These are phyloP conservation scores for Sphaeramia orbicularis DNA, from an alignment of 2,797 vertebrate species.

Conservation along the genomic window DNA sequence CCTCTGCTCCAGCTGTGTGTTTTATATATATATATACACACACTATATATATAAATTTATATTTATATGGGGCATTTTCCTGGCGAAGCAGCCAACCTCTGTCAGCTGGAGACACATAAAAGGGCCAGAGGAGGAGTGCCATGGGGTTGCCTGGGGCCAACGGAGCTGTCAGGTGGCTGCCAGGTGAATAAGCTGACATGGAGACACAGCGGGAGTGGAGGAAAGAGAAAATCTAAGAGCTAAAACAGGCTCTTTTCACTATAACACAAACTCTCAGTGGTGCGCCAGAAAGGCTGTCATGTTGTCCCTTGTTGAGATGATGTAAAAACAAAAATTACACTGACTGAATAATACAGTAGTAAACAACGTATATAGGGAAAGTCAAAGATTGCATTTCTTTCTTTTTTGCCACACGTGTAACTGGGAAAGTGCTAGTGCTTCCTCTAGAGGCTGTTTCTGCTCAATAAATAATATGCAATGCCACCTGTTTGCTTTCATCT, in stretches of 20 bases:
- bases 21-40: slow-evolving; percentile 49
- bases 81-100: slow-evolving; percentile 41
- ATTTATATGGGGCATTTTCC: slow-evolving; percentile 53
- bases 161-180: slow-evolving; percentile 61
- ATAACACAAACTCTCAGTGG: neutral
- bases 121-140: slow-evolving; percentile 45
- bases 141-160: slow-evolving; percentile 36
- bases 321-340: neutral
- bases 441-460: no score
- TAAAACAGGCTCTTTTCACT: slow-evolving; percentile 1
- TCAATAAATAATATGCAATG: no score
- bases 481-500: no score
- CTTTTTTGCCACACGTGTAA: no score
- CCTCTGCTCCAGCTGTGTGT: slow-evolving; percentile 38
- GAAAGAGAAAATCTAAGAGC: slow-evolving; percentile 8
- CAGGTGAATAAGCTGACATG: slow-evolving; percentile 58
- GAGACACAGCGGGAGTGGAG: slow-evolving; percentile 15
- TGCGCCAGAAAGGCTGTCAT: neutral
- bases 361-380: no score
- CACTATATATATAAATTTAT: no score
- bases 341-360: no score
- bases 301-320: slow-evolving; percentile 2
- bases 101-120: slow-evolving; percentile 64
- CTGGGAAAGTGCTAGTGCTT: no score
- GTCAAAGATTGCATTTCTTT: no score